Evolutionary conservation across 2,113 vertebrate species (phyloP).

Genomic region (Grus americana): DNA sequence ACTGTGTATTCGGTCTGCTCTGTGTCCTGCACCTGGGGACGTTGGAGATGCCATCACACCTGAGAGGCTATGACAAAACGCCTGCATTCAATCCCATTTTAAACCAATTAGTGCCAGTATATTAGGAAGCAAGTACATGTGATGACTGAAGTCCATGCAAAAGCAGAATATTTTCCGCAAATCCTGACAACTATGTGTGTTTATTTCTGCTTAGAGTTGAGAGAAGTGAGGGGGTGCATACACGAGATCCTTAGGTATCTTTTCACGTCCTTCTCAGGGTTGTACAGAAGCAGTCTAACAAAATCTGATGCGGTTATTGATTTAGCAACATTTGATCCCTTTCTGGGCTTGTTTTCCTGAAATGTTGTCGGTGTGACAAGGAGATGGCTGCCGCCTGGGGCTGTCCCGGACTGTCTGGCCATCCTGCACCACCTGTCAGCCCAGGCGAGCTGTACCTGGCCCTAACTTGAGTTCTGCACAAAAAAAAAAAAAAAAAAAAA

Average conservation of each 20-base stretch:
- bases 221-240: not conserved
- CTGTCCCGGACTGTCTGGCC: not conserved
- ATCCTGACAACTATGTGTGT: not conserved
- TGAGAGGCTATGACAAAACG: not conserved
- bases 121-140: not conserved
- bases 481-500: too few relatives aligned
- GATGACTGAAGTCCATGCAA: not conserved
- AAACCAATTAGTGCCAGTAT: not conserved
- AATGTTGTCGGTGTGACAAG: accelerated
- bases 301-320: not conserved
- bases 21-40: not conserved
- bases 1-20: not conserved
- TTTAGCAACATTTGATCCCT: not conserved
- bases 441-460: not conserved
- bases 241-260: accelerated
- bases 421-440: not conserved
- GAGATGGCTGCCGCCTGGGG: not conserved
- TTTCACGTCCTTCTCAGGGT: not conserved
- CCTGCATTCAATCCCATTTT: not conserved
- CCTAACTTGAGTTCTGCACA: not conserved
- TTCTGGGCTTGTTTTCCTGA: not conserved
- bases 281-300: not conserved
- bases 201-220: not conserved
- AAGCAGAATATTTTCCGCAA: not conserved
- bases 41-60: not conserved